phyloP scores from a whole-genome alignment of 2,113 vertebrate genomes.

The Hipposideros armiger region DNA sequence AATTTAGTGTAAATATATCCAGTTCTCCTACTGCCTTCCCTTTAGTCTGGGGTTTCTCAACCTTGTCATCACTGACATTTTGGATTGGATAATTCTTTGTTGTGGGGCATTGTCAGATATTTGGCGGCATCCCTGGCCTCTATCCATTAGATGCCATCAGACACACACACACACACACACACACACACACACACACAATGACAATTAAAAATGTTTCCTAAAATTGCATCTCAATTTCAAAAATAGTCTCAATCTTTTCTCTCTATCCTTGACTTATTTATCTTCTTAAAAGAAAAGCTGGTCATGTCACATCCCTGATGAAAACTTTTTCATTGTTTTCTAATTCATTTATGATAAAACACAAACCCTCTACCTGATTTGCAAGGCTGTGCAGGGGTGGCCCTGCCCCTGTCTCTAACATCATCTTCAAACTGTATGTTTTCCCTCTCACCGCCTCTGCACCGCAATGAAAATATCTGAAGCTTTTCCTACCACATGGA shows the following conservation, averaged over 20 bases:
- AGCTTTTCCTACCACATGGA: not conserved
- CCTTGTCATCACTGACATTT: not conserved
- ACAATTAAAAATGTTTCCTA: not conserved
- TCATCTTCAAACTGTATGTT: not conserved
- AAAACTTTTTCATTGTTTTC: not conserved
- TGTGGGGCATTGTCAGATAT: not conserved
- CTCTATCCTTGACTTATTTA: not conserved
- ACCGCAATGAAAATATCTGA: not conserved
- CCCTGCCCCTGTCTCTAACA: too few species aligned
- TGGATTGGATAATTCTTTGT: not conserved
- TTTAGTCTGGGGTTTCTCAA: not conserved
- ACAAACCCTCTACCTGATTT: not conserved
- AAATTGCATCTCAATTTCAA: not conserved
- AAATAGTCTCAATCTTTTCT: not conserved
- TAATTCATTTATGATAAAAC: not conserved
- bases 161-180: not conserved
- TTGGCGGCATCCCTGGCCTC: not conserved
- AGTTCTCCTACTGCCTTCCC: not conserved
- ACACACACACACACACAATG: not conserved
- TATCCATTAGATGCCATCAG: not conserved
- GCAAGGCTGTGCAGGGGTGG: fast-evolving
- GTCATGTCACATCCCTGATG: not conserved
- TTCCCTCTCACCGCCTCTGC: not conserved
- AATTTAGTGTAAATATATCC: not conserved
- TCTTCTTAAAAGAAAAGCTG: not conserved